Percentiles rank a stretch among this genome's conserved stretches.
These are phyloP conservation scores for Setophaga kirtlandii DNA, from an alignment of 2,113 vertebrate species.

Conservation along the genomic window DNA sequence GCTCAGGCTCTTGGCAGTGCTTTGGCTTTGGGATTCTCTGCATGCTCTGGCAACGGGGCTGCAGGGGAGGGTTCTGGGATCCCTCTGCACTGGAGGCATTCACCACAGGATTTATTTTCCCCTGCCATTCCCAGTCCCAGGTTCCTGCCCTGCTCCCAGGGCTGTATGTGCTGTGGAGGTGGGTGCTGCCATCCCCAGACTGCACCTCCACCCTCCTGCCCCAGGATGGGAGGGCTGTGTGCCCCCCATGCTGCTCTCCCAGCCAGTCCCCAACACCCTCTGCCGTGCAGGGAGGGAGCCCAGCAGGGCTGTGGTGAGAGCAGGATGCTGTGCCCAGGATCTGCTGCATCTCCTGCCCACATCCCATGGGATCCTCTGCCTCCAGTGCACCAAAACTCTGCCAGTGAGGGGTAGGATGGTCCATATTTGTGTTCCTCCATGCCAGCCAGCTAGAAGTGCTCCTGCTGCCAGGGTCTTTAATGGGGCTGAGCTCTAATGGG, in stretches of 20 bases:
- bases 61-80: not conserved
- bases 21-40: not conserved
- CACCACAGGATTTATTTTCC: fast-evolving
- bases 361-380: fast-evolving
- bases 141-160: not conserved
- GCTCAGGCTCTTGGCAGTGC: not conserved
- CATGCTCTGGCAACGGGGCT: not conserved
- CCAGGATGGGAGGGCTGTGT: fast-evolving
- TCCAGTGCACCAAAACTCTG: fast-evolving
- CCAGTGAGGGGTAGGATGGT: not conserved
- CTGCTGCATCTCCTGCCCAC: not conserved
- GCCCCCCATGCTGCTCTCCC: fast-evolving
- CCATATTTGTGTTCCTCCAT: fast-evolving
- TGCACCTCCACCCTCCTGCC: not conserved
- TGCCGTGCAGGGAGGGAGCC: not conserved
- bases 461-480: not conserved
- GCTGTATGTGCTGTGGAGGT: not conserved
- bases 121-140: not conserved
- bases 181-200: not conserved
- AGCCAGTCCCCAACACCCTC: not conserved
- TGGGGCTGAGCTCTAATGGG: not conserved
- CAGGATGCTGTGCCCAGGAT: not conserved
- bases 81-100: not conserved
- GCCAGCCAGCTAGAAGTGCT: not conserved
- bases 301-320: not conserved